phyloP scores from a whole-genome alignment of 1,140 invertebrate species.

The Eueides isabella region DNA sequence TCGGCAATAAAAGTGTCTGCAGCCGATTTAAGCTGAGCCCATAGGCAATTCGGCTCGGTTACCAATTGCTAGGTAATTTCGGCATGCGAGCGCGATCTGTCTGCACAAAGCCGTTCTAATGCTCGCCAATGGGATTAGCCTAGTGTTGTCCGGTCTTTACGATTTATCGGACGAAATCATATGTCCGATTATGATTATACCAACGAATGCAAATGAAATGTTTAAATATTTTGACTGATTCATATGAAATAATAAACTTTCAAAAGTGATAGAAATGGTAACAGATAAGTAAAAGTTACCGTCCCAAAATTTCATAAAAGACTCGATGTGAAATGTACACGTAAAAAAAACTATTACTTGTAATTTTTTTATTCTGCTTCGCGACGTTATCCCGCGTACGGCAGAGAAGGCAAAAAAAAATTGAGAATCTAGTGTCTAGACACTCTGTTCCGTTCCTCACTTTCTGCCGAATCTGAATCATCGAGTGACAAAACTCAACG shows the following conservation, averaged over 20 bases:
- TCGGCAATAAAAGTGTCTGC: conserved; percentile 83
- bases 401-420: no score
- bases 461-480: no score
- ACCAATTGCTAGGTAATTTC: conserved; percentile 81
- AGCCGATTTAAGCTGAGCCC: conserved; percentile 79
- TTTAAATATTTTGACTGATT: not conserved
- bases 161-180: conserved; percentile 77
- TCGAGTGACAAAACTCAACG: no score
- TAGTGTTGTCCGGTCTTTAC: conserved; percentile 67
- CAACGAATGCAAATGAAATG: not conserved
- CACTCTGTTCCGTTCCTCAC: no score
- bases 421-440: no score
- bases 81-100: conserved; percentile 75
- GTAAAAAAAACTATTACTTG: no score
- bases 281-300: not conserved
- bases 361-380: no score
- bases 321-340: no score
- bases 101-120: conserved; percentile 78
- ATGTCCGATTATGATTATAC: conserved; percentile 57
- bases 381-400: no score
- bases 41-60: conserved; percentile 75
- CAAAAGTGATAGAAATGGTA: not conserved
- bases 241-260: not conserved
- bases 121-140: conserved; percentile 79
- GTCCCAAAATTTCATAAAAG: no score